Base-by-base conservation (phyloP, 1,140 invertebrate species). In the Parasteatoda tepidariorum region DNA sequence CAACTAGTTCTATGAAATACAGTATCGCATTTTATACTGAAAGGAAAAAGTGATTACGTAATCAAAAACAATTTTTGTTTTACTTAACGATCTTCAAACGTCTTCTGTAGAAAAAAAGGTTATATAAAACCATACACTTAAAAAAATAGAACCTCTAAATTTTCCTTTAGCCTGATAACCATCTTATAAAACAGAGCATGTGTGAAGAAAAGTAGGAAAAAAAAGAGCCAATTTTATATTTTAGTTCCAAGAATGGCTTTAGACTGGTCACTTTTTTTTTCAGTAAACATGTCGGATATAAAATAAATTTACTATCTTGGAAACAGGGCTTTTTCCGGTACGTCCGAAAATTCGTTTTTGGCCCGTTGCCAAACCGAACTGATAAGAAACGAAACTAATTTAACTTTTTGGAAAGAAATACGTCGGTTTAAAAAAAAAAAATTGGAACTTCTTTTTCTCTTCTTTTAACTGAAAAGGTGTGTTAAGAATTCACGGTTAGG, bases 331-430 rank as follows among this genome's bases (percentile, higher is more conserved):
- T 41, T 24, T 48, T 68, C 66, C 24, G 2, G 18, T 33, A 4
- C 26, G 22, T 15, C 28, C n/a, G 13, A 30, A 30, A 28, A 31
- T 73, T 31, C n/a, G 64, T 33, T 33, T 68, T 73, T 73, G 70
- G 70, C 48, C 18, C 2, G 2, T 22, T 54, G 70, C 70, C 70
- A 73, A 59, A 31, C 28, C 48, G 28, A 59, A 59, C 28, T 73
- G 70, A 73, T 73, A 73, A 73, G 70, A 57, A 73, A 28, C n/a
- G 30, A 59, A 73, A 59, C 70, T 73, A 73, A 73, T 73, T 73
- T 73, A 73, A 73, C 70, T 73, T 73, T 41, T 22, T 54, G 13
- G 33, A 73, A 33, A 73, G 54, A 57, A 73, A 55, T 22, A 57
- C 38, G 38, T 48, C 38, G 18, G 38, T 18, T 9, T 48, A 18